Evolutionary conservation across 2,888 invertebrate genomes (phyloP).

Genomic region (Incurvaria masculella): DNA sequence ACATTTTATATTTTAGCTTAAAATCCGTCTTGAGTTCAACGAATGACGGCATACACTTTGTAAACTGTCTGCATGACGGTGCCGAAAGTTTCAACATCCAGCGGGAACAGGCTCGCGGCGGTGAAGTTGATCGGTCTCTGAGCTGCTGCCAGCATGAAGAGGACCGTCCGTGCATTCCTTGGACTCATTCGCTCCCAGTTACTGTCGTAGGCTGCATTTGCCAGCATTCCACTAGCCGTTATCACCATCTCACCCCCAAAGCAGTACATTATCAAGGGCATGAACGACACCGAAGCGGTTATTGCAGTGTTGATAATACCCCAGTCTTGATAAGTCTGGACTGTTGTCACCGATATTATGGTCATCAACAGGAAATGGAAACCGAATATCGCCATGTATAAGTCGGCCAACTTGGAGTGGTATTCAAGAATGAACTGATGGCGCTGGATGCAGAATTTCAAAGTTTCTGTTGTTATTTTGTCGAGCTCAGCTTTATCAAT

Average conservation of each 20-base stretch:
- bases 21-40: too few species aligned
- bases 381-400: slow-evolving; percentile 29
- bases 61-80: slow-evolving; percentile 30
- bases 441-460: slow-evolving; percentile 29
- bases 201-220: slow-evolving; percentile 24
- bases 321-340: slow-evolving; percentile 33
- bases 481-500: slow-evolving; percentile 2
- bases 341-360: slow-evolving; percentile 29
- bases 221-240: slow-evolving; percentile 25
- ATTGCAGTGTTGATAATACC: slow-evolving; percentile 28
- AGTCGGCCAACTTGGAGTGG: slow-evolving; percentile 23
- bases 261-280: slow-evolving; percentile 33
- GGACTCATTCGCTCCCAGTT: slow-evolving; percentile 31
- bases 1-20: too few species aligned
- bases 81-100: slow-evolving; percentile 34
- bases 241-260: slow-evolving; percentile 33
- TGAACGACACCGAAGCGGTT: slow-evolving; percentile 27
- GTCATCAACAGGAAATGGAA: slow-evolving; percentile 34
- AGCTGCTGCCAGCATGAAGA: slow-evolving; percentile 26
- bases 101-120: slow-evolving; percentile 29
- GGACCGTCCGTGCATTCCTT: slow-evolving; percentile 24
- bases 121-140: slow-evolving; percentile 27
- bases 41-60: slow-evolving; percentile 33
- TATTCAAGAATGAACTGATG: slow-evolving; percentile 29
- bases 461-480: slow-evolving; percentile 19